These are phyloP conservation scores for Melangyna quadrimaculata DNA, from an alignment of 2,888 invertebrate genomes.

Conservation along the genomic window DNA sequence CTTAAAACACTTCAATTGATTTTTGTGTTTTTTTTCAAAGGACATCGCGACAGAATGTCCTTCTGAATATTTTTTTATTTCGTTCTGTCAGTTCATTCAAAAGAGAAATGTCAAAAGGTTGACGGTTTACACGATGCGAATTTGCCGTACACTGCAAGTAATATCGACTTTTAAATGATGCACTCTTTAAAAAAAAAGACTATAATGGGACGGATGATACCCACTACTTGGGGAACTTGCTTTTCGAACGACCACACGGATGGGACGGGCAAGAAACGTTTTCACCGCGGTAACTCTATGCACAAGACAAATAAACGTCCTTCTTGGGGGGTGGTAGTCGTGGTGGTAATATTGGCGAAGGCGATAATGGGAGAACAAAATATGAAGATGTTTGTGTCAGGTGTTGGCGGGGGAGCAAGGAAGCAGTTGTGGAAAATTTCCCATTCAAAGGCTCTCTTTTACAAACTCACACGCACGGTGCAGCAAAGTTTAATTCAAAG, in stretches of 20 bases:
- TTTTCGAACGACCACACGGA: constrained; percentile 7
- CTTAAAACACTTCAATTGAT: constrained; percentile 25
- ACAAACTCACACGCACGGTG: background rate
- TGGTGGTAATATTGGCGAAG: constrained; percentile 7
- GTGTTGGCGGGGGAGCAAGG: constrained; percentile 11
- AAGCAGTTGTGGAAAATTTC: constrained; percentile 20
- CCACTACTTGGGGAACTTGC: constrained; percentile 14
- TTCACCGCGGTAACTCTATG: constrained; percentile 56
- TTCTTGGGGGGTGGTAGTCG: constrained; percentile 19
- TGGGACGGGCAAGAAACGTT: constrained; percentile 28
- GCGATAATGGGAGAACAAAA: constrained; percentile 7
- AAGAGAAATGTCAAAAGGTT: constrained; percentile 58
- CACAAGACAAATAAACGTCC: constrained; percentile 23
- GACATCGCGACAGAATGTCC: constrained; percentile 46
- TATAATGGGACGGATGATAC: constrained; percentile 22
- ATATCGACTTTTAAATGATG: constrained; percentile 49
- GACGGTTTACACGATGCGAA: constrained; percentile 47
- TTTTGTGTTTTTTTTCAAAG: constrained; percentile 4
- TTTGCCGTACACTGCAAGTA: constrained; percentile 42
- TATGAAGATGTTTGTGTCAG: constrained; percentile 20
- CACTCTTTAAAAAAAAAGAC: constrained; percentile 43
- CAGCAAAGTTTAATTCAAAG: background rate
- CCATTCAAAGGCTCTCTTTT: constrained; percentile 44
- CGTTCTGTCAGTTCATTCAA: constrained; percentile 47
- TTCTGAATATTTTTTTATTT: constrained; percentile 40